A percentile compares a stretch with the other conserved stretches of the same genome.
Conservation (phyloP, 2,888 invertebrate species). For the Tipula helvola region DNA sequence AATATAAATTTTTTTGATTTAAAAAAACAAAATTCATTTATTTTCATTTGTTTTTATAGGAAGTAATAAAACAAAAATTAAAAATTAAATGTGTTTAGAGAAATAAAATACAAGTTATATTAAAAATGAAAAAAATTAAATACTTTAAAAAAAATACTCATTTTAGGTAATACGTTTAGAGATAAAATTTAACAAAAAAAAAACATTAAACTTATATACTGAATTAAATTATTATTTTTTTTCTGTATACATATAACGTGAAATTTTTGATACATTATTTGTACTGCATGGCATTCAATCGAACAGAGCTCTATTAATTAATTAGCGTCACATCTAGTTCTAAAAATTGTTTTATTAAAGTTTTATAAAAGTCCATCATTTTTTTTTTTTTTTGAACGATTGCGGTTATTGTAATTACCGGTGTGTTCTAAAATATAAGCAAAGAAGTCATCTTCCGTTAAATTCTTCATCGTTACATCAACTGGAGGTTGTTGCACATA, state of each 20-base stretch:
- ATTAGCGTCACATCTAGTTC: too few species aligned
- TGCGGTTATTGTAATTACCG: too few species aligned
- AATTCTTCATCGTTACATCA: too few species aligned
- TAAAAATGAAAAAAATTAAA: not conserved
- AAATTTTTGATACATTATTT: not conserved
- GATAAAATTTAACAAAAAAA: not conserved
- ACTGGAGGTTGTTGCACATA: too few species aligned
- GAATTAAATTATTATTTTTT: not conserved
- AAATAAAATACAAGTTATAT: not conserved
- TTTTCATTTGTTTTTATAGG: not conserved
- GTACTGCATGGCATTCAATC: not conserved
- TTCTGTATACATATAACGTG: not conserved
- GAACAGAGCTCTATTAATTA: too few species aligned
- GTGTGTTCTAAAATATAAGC: too few species aligned
- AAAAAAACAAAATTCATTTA: not conserved
- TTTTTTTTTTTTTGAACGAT: too few species aligned
- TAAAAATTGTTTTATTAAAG: too few species aligned
- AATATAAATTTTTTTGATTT: not conserved
- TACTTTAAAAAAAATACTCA: not conserved
- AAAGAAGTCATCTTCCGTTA: too few species aligned
- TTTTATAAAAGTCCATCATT: too few species aligned
- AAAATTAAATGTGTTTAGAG: not conserved
- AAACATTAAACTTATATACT: not conserved
- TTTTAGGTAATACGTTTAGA: not conserved
- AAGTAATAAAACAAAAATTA: not conserved